Evolutionary conservation across 2,113 vertebrate species (phyloP), one percentile per base, ranked within the genome.

Genomic region (Trichomycterus rosablanca): DNA sequence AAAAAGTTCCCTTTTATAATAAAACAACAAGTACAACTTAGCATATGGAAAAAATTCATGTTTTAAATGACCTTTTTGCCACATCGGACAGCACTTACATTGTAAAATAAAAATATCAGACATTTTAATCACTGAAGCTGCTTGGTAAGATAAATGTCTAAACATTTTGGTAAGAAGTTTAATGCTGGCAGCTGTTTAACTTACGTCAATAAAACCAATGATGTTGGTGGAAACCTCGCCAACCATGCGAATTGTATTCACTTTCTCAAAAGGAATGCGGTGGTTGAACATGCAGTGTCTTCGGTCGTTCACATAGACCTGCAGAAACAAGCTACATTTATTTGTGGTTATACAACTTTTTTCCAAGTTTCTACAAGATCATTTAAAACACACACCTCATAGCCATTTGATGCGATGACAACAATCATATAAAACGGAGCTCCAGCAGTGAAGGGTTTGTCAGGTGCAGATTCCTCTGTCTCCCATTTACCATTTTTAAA

Each of bases 351-450:
- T 30, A 3, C 3, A 30, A n/a, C n/a, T n/a, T n/a, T n/a, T n/a
- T n/a, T n/a, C n/a, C n/a, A n/a, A n/a, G n/a, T n/a, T n/a, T n/a
- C n/a, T 30, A 4, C 10, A 39, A 39, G 9, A 10, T 11, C 12
- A 10, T 10, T n/a, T n/a, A n/a, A n/a, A n/a, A 26, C 48, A 59
- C n/a, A n/a, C 9, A 63, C 67, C 67, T 63, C 22, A 43, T 58
- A 69, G 12, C 35, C 44, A 2, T 63, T 30, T 9, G 59, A 9
- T 5, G 2, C 58, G 28, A 63, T 3, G 7, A 14, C 3, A 3
- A 58, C 2, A 8, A 63, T 16, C 5, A 63, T 6, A 14, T 39
- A 14, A 22, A 69, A 69, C 9, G 30, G 7, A 26, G n/a, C 8
- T 45, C 53, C 53, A 5, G 2, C n/a, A 10, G 26, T 49, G 54